phyloP scores from a whole-genome alignment of 2,888 invertebrate genomes.

The Apamea epomidion region DNA sequence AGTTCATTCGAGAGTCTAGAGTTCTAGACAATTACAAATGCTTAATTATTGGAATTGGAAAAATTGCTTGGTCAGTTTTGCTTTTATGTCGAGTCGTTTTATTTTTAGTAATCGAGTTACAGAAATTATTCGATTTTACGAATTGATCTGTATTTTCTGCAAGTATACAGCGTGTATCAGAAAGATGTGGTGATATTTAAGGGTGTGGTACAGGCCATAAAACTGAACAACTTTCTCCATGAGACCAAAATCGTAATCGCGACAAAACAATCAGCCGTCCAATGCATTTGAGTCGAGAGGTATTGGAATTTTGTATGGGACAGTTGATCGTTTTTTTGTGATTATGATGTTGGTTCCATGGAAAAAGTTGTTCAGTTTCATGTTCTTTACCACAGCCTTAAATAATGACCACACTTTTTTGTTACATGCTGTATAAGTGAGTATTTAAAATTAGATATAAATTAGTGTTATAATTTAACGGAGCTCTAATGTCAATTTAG shows the following conservation, averaged over 20 bases:
- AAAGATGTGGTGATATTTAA: neutral
- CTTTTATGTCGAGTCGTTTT: neutral
- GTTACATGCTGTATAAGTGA: neutral
- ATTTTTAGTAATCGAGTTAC: neutral
- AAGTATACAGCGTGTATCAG: neutral
- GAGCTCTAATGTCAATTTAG: neutral
- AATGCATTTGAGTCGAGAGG: neutral
- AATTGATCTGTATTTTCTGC: neutral
- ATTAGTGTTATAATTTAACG: neutral
- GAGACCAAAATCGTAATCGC: neutral
- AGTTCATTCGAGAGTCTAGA: conserved; percentile 22
- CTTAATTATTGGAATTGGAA: conserved; percentile 34
- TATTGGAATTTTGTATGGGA: neutral
- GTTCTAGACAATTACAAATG: conserved; percentile 21
- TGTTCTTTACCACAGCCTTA: neutral
- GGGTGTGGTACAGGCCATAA: neutral
- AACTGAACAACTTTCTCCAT: neutral
- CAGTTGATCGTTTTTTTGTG: neutral
- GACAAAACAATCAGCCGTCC: neutral
- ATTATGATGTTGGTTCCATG: neutral
- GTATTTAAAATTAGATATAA: neutral
- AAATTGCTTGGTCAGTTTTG: conserved; percentile 3
- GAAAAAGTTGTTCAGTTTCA: neutral
- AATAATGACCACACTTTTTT: neutral
- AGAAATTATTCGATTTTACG: neutral